A percentile compares a stretch with the other conserved stretches of the same genome.
Evolutionary conservation across 2,888 invertebrate species (phyloP).

Genomic region (Bhutanitis thaidina): DNA sequence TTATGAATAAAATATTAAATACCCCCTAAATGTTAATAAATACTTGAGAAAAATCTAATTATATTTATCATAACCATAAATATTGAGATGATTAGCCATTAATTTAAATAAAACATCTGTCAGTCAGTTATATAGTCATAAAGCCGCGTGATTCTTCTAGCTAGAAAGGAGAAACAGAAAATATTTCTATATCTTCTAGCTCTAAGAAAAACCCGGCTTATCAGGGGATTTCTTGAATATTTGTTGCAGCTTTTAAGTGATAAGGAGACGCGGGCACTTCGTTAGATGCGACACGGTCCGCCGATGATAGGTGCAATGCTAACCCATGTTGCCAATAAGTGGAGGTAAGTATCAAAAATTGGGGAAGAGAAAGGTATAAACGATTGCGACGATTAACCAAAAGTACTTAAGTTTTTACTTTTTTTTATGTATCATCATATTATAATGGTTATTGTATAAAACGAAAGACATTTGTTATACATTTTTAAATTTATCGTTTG

Average conservation of each 20-base stretch:
- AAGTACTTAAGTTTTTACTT: background rate
- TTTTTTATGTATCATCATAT: background rate
- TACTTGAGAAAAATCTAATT: no score
- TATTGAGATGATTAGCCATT: no score
- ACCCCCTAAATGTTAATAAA: no score
- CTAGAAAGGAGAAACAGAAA: slow-evolving; percentile 12
- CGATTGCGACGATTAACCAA: background rate
- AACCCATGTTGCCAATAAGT: slow-evolving; percentile 35
- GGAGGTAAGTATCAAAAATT: slow-evolving; percentile 60
- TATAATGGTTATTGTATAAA: no score
- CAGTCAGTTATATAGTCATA: slow-evolving; percentile 31
- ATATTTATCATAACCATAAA: no score
- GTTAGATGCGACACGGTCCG: slow-evolving; percentile 49
- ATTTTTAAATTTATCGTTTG: no score
- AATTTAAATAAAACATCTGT: no score
- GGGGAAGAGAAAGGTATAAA: slow-evolving; percentile 24
- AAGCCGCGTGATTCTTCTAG: slow-evolving; percentile 48
- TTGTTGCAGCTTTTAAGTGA: slow-evolving; percentile 76
- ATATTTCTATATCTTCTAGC: slow-evolving; percentile 15
- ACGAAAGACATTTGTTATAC: no score
- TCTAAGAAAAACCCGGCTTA: slow-evolving; percentile 57
- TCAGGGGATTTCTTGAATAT: slow-evolving; percentile 76
- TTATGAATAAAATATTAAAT: no score
- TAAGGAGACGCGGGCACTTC: slow-evolving; percentile 59
- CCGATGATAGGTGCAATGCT: slow-evolving; percentile 58